Conservation (phyloP, 2,113 vertebrate genomes). For the Pluvianellus socialis region DNA sequence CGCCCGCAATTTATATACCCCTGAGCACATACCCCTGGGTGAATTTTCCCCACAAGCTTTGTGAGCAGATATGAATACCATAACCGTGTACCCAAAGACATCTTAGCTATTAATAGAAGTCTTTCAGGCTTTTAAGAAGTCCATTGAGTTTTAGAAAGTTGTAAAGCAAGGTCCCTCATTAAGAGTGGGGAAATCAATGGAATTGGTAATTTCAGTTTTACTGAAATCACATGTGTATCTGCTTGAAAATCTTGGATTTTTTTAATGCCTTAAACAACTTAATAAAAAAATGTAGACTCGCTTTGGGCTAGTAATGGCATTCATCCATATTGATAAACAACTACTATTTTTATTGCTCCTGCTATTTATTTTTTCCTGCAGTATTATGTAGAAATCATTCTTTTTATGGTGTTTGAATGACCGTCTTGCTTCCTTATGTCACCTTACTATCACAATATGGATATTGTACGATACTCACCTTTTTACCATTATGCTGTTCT, state of each 20-base stretch:
- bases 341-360: neutral
- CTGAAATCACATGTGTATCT: neutral
- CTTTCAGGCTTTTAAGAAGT: neutral
- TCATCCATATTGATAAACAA: neutral
- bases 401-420: neutral
- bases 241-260: neutral
- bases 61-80: neutral
- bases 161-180: neutral
- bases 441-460: neutral
- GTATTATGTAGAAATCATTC: neutral
- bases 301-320: neutral
- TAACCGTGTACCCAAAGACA: neutral
- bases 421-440: neutral
- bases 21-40: neutral
- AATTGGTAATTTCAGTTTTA: neutral
- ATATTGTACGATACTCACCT: neutral
- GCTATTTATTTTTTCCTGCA: neutral
- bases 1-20: neutral
- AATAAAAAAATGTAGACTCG: neutral
- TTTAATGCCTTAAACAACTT: neutral
- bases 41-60: neutral
- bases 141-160: neutral
- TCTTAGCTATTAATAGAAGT: neutral
- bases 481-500: neutral
- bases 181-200: neutral